Percentiles rank a stretch among this genome's conserved stretches.
Evolutionary conservation across 2,113 vertebrate species (phyloP).

Genomic region (Ceyx cyanopectus): DNA sequence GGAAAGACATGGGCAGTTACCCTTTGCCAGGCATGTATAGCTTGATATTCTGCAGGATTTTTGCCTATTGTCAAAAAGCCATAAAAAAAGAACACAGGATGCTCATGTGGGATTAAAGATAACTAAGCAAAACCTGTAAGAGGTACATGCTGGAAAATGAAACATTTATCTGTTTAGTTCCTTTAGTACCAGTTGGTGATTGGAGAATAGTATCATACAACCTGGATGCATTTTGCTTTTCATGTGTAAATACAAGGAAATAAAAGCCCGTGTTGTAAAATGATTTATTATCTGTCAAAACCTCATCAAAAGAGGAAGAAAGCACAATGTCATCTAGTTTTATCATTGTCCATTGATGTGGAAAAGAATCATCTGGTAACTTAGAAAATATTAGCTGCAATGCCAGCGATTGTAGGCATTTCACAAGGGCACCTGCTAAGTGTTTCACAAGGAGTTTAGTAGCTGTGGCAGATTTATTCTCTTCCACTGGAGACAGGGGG

Average conservation of each 20-base stretch:
- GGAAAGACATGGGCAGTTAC: background rate
- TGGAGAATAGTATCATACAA: background rate
- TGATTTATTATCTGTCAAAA: constrained; percentile 46
- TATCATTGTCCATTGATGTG: constrained; percentile 23
- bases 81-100: background rate
- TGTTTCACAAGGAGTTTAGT: background rate
- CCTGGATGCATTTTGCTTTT: background rate
- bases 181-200: background rate
- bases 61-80: background rate
- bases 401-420: constrained; percentile 17
- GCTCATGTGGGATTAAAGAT: background rate
- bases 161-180: background rate
- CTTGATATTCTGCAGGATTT: background rate
- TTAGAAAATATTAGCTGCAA: constrained; percentile 35
- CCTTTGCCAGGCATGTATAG: background rate
- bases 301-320: background rate
- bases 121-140: background rate
- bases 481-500: background rate
- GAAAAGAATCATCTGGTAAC: constrained; percentile 57
- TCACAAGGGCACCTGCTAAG: background rate
- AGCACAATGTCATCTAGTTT: constrained; percentile 1
- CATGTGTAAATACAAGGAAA: background rate
- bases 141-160: background rate
- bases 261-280: background rate
- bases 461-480: background rate